Evolutionary conservation across 2,797 vertebrate genomes (phyloP).

Genomic region (Sardinella longiceps): DNA sequence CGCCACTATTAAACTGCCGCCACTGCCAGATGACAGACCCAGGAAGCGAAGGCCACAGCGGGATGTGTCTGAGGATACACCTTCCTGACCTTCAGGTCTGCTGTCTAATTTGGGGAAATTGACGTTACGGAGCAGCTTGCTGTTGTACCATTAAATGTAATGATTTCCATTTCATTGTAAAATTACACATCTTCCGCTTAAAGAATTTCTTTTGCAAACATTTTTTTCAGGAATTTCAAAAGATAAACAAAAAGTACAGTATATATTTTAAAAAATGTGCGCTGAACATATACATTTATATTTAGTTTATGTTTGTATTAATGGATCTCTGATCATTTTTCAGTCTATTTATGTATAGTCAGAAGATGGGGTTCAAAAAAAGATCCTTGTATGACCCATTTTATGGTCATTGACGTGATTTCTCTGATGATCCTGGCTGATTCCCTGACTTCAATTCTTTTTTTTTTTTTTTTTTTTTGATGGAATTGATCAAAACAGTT

Average conservation of each 20-base stretch:
- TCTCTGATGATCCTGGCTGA: neutral
- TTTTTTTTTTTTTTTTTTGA: neutral
- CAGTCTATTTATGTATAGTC: no score
- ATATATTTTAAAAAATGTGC: no score
- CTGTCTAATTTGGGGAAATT: slow-evolving; percentile 61
- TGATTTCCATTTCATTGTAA: slow-evolving; percentile 70
- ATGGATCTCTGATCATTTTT: no score
- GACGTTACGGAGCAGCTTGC: slow-evolving; percentile 50
- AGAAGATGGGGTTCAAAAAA: no score
- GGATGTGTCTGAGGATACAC: slow-evolving; percentile 41
- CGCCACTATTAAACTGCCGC: slow-evolving; percentile 37
- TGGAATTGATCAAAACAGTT: neutral
- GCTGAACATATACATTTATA: no score
- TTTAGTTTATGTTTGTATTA: no score
- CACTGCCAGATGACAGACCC: slow-evolving; percentile 39
- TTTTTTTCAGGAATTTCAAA: slow-evolving; percentile 3
- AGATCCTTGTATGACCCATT: neutral
- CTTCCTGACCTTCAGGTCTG: slow-evolving; percentile 58
- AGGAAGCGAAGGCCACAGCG: slow-evolving; percentile 46
- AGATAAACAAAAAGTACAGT: no score
- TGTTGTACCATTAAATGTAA: slow-evolving; percentile 67
- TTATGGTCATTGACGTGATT: neutral
- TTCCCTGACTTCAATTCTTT: neutral
- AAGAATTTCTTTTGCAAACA: slow-evolving; percentile 40
- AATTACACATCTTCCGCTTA: slow-evolving; percentile 56